Conservation (phyloP, 2,888 invertebrate species). For the Esperia sulphurella region DNA sequence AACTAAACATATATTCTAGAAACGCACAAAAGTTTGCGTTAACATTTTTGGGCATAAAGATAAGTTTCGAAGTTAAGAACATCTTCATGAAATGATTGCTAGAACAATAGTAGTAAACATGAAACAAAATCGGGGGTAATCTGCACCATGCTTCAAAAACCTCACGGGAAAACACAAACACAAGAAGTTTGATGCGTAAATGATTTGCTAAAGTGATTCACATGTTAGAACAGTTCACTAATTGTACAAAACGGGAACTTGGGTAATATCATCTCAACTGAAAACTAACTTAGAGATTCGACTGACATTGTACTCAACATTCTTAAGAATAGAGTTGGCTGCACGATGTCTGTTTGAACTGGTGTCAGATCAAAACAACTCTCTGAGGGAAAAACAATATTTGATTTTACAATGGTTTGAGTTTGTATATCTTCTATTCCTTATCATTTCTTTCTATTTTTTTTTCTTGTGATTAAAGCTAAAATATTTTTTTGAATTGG, state of each 20-base stretch:
- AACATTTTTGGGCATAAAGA: too few relatives aligned
- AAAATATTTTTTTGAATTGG: too few relatives aligned
- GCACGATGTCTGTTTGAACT: constrained; percentile 32
- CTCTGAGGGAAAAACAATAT: constrained; percentile 33
- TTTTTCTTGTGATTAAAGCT: too few relatives aligned
- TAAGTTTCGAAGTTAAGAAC: too few relatives aligned
- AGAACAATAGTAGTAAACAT: too few relatives aligned
- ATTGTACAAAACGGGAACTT: background rate
- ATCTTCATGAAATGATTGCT: too few relatives aligned
- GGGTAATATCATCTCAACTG: background rate
- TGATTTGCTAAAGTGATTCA: background rate
- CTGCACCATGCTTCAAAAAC: constrained; percentile 2
- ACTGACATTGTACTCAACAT: constrained; percentile 69
- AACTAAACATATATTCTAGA: too few relatives aligned
- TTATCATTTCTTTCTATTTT: too few relatives aligned
- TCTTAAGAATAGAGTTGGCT: constrained; percentile 53
- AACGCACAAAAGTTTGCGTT: too few relatives aligned
- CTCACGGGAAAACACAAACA: background rate
- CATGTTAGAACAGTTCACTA: background rate
- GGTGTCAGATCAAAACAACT: constrained; percentile 43
- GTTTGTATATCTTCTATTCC: too few relatives aligned
- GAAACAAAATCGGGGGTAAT: background rate
- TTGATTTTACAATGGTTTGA: background rate
- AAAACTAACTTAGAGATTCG: constrained; percentile 58
- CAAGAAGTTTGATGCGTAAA: background rate